Evolutionary conservation across 2,888 invertebrate genomes (phyloP).

Genomic region (Pogonocherus hispidulus): DNA sequence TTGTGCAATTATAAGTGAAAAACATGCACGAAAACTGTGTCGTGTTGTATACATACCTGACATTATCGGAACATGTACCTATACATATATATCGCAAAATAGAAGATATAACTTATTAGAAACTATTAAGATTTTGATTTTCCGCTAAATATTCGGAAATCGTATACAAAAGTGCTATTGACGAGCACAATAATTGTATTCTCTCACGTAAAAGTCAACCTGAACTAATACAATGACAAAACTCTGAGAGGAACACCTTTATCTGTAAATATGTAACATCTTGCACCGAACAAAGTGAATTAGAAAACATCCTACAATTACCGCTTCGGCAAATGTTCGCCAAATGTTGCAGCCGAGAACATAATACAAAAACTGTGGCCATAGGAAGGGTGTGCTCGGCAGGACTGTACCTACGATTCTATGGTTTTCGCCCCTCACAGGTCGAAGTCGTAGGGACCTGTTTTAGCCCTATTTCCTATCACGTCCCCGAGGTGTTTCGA

Average conservation of each 20-base stretch:
- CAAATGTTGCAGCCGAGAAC: conserved; percentile 55
- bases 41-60: no score
- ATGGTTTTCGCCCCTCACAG: conserved; percentile 45
- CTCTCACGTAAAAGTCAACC: conserved; percentile 38
- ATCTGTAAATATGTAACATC: conserved; percentile 46
- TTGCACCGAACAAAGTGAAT: conserved; percentile 43
- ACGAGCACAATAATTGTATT: no score
- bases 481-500: conserved; percentile 66
- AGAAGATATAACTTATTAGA: no score
- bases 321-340: conserved; percentile 54
- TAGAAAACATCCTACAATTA: conserved; percentile 49
- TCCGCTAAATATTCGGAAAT: no score
- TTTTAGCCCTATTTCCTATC: conserved; percentile 58
- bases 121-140: no score
- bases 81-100: no score
- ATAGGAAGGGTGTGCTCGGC: conserved; percentile 43
- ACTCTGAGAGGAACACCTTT: conserved; percentile 42
- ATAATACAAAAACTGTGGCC: conserved; percentile 54
- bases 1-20: no score
- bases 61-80: no score
- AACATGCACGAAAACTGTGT: no score
- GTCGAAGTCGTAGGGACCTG: conserved; percentile 53
- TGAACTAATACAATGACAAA: conserved; percentile 42
- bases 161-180: no score
- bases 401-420: conserved; percentile 34